Evolutionary conservation across 1,140 invertebrate genomes (phyloP), one percentile per base, ranked within the genome.

Genomic region (Drosophila lowei): DNA sequence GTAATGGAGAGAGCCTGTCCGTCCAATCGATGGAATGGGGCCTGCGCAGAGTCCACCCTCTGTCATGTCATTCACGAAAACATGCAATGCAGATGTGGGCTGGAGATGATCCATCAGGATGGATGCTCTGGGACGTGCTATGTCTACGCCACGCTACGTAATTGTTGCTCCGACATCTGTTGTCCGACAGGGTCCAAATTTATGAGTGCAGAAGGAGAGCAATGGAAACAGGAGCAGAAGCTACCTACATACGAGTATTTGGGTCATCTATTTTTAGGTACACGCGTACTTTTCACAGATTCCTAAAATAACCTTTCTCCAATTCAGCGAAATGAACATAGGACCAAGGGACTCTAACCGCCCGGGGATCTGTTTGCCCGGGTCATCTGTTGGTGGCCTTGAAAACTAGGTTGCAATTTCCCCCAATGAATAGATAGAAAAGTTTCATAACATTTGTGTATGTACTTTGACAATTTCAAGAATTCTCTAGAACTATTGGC

Each of bases 1-100:
- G 28, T 28, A 58, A 46, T 46, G 16, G 46, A 79, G 75, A 88
- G 83, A 61, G 61, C 72, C 52, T 49, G 38, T 43, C 57, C 8
- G 23, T 23, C 3, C 30, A 88, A 88, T 88, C 83, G 52, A 88
- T 88, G 70, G 61, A 83, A 55, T 8, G 46, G 75, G 77, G 65
- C 49, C 75, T 76, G 78, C 83, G 83, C 78, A 61, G 13, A 60
- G 11, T n/a, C 15, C 61, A 78, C 49, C 72, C 65, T 47, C 70
- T 38, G 52, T 52, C n/a, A 63, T 70, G 62, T 64, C 83, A 88
- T 88, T 88, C 83, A 88, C 71, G 63, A 88, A 88, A 79, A 78
- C 44, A 56, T 25, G 58, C 42, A 60, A 54, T 60, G 53, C 21
- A 52, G 30, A 28, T 48, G 49, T 21, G 47, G 47, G 49, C 43